Base-by-base conservation (phyloP, 2,888 invertebrate genomes). In the Odontothrips loti region DNA sequence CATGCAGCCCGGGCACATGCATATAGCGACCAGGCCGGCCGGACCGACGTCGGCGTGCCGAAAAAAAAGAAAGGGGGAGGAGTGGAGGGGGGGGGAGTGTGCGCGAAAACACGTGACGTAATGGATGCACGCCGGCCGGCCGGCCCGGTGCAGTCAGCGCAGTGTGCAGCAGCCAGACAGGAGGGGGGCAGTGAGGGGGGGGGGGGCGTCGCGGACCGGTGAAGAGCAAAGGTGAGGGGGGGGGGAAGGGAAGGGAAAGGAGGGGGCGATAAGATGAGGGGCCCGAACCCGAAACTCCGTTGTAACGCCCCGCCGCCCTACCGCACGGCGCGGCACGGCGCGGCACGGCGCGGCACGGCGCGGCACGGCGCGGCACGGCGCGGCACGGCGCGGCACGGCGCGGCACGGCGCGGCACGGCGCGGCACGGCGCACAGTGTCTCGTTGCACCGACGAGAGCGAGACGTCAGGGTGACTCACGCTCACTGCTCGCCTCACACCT, bases 41-140 rank as follows among this genome's bases (percentile, higher is more conserved):
- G 58, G 51, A 20, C 51, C 20, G 51, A 2, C 20, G 51, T 2
- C 51, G 58, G 58, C 17, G 20, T 15, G 17, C 58, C 58, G 58
- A 58, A 58, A 58, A 58, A 43, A 43, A 27, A 27, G 68, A 75
- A 12, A 27, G 68, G 68, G 68, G 27, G 23, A 12, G 27, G 68
- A 27, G 12, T 10, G 11, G 68, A 2, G 68, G 68, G 68, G 23
- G 23, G 68, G 68, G 10, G 12, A 10, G 27, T 12, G 68, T 27
- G 27, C 27, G 68, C 68, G 68, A 75, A 75, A 75, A 75, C 68
- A 75, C 68, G 68, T 75, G 68, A 75, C 23, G 68, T 75, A 75
- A 75, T 75, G 68, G 68, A 75, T 75, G 68, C 68, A 75, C 27
- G 68, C 68, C n/a, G 68, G 68, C 23, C n/a, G n/a, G 68, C 68